A percentile compares a stretch with the other conserved stretches of the same genome.
Conservation (phyloP, 2,113 vertebrate species). For the Burhinus bistriatus region DNA sequence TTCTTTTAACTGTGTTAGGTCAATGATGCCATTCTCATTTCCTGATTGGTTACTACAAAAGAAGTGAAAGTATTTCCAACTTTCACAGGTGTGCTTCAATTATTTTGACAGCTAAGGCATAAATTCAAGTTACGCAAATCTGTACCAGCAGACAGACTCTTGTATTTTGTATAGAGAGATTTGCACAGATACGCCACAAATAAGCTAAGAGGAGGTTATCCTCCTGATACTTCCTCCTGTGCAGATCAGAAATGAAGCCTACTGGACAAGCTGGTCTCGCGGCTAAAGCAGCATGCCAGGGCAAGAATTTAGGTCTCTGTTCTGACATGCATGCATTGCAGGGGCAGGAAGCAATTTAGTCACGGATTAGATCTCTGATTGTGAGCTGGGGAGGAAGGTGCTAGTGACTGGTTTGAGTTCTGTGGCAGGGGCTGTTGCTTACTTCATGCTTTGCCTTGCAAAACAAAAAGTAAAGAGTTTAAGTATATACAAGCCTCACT, state of each 20-base stretch:
- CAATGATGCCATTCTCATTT: not conserved
- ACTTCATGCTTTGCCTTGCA: not conserved
- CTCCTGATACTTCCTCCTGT: not conserved
- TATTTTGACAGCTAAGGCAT: not conserved
- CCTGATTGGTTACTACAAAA: not conserved
- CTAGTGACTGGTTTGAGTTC: not conserved
- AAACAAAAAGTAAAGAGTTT: not conserved
- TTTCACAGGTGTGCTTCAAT: not conserved
- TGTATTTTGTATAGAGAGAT: not conserved
- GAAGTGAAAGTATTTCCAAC: not conserved
- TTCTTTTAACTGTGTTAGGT: not conserved
- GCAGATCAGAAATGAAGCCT: not conserved
- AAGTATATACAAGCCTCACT: not conserved
- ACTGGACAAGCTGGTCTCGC: not conserved
- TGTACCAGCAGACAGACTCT: not conserved
- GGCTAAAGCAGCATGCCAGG: not conserved
- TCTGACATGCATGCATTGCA: rapidly evolving
- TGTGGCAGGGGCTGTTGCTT: not conserved
- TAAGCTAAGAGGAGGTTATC: not conserved
- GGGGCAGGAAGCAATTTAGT: not conserved
- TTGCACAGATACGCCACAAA: not conserved
- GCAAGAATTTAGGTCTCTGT: not conserved
- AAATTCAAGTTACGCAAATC: not conserved
- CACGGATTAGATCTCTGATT: not conserved
- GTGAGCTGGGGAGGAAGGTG: not conserved